A percentile compares a stretch with the other conserved stretches of the same genome.
Conservation (phyloP, 2,797 vertebrate species). For the Spinus olivaceus region DNA sequence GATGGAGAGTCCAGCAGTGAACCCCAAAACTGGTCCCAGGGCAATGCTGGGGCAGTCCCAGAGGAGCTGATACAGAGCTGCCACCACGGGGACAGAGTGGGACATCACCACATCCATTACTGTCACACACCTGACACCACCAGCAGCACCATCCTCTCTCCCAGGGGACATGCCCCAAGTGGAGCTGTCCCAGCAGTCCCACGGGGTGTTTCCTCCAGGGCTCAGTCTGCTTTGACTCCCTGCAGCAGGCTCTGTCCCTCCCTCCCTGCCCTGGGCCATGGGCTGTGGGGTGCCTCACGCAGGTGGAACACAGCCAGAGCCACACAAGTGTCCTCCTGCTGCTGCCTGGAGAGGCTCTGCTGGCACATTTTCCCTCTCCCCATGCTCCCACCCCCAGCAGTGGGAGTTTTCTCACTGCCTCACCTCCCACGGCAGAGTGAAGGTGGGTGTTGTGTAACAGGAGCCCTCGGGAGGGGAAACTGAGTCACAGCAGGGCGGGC, state of each 20-base stretch:
- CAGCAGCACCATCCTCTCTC: not conserved
- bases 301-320: not conserved
- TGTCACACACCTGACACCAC: not conserved
- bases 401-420: slow-evolving; percentile 6
- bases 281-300: accelerated
- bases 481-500: not conserved
- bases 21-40: accelerated
- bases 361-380: not conserved
- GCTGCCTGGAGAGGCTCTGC: not conserved
- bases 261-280: accelerated
- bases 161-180: not conserved
- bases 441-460: not conserved
- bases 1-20: not conserved
- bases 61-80: too few relatives aligned
- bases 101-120: not conserved
- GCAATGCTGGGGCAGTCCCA: accelerated
- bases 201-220: not conserved
- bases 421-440: not conserved
- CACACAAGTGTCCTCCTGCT: not conserved
- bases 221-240: not conserved
- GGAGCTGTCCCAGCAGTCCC: not conserved
- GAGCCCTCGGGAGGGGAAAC: not conserved
- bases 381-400: not conserved
- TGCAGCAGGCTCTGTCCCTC: not conserved
- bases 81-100: not conserved